These are phyloP conservation scores for Pelodytes ibericus DNA, from an alignment of 2,797 vertebrate species.

Conservation along the genomic window DNA sequence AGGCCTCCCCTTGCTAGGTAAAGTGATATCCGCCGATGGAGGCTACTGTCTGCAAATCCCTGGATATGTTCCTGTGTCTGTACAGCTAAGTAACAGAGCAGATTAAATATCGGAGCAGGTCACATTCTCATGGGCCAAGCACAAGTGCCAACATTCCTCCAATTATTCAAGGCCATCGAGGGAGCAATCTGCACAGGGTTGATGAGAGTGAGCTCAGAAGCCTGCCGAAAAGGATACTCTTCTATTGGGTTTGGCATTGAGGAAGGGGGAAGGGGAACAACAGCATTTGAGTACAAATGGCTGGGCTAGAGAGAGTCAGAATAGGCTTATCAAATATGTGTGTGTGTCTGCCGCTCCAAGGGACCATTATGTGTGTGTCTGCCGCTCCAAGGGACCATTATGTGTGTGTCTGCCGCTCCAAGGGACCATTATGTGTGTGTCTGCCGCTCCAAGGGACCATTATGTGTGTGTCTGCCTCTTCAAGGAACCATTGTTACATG, in stretches of 20 bases:
- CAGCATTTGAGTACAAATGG: conserved; percentile 63
- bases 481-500: conserved; percentile 44
- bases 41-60: conserved; percentile 67
- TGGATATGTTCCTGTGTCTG: conserved; percentile 65
- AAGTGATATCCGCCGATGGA: conserved; percentile 61
- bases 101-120: conserved; percentile 78
- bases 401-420: too few relatives aligned
- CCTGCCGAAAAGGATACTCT: conserved; percentile 70
- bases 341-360: conserved; percentile 29
- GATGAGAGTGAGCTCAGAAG: conserved; percentile 75
- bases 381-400: too few relatives aligned
- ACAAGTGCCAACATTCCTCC: conserved; percentile 79
- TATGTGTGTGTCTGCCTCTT: conserved; percentile 50
- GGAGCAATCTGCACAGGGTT: conserved; percentile 73
- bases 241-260: conserved; percentile 63
- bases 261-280: conserved; percentile 64
- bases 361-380: neutral
- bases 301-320: conserved; percentile 8
- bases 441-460: too few relatives aligned
- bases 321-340: conserved; percentile 59
- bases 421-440: neutral
- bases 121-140: conserved; percentile 79
- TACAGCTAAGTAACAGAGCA: conserved; percentile 71
- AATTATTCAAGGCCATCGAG: conserved; percentile 76
- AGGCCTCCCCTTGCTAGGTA: conserved; percentile 67